Base-by-base conservation (phyloP, 2,797 vertebrate species). In the Clarias platycephalus region DNA sequence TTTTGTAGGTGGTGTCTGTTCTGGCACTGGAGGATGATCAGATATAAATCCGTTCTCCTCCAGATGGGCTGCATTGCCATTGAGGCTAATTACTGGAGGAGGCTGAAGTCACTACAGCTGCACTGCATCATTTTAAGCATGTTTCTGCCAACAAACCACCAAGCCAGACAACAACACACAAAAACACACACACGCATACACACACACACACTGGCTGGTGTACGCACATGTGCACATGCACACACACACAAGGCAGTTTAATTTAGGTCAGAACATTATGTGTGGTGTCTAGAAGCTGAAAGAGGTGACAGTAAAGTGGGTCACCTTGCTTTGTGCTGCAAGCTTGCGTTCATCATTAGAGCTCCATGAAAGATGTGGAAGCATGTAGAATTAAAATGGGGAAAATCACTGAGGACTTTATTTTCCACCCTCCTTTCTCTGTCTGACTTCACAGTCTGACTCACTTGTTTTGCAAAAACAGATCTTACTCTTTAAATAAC, bases 241-340 rank as follows among this genome's bases (percentile, higher is more conserved):
- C 64, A 70, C 80, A 68, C 76, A 75, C 58, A 86, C 58, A 82
- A 71, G 64, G 78, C 68, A 34, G 37, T 83, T 86, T 76, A 88
- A 90, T 88, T 85, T 84, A 81, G 86, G 84, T 81, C 86, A 88
- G 83, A 86, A 81, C 81, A 83, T 87, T 77, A 81, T 88, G 60
- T 3, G 70, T 85, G 87, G 79, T 49, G 55, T 78, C 64, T 37
- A 83, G 55, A 49, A 82, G 75, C 83, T 81, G 83, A 91, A 82
- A 87, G 68, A 74, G 83, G 64, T 72, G 80, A 82, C 83, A 90
- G 85, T 91, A 91, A 93, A 93, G 60, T 91, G 88, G 91, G 92
- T 93, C 92, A 93, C 90, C 91, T 88, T 90, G 85, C 83, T 88
- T 86, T 90, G 90, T 92, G 84, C 84, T 84, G 15, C 20, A 24